A percentile compares a stretch with the other conserved stretches of the same genome.
Evolutionary conservation across 1,140 invertebrate species (phyloP).

Genomic region (Steinernema khuongi): DNA sequence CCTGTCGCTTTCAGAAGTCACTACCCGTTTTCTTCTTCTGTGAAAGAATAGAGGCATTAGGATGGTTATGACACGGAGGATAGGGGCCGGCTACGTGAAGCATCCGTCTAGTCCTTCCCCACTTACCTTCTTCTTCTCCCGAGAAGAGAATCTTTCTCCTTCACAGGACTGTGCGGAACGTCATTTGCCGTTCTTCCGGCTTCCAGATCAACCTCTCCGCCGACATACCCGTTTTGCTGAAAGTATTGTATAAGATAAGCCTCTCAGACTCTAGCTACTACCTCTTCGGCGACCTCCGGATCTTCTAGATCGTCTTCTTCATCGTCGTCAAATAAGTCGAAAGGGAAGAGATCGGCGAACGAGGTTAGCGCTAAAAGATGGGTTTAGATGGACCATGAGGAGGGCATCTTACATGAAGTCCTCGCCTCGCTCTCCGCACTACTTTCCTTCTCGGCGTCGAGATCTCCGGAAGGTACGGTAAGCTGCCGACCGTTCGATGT

Average conservation of each 20-base stretch:
- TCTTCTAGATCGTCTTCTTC: constrained; percentile 21
- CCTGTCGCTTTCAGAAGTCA: background rate
- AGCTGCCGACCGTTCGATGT: background rate
- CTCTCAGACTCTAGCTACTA: too few relatives aligned
- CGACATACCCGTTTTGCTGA: constrained; percentile 23
- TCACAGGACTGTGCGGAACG: background rate
- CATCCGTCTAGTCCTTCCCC: too few relatives aligned
- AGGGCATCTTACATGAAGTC: background rate
- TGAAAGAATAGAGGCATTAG: background rate
- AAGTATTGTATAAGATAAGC: too few relatives aligned
- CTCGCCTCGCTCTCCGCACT: constrained; percentile 9
- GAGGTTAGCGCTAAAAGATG: background rate
- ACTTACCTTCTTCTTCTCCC: constrained; percentile 21
- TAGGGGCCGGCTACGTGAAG: background rate
- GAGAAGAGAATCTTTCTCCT: constrained; percentile 16
- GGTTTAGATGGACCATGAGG: background rate
- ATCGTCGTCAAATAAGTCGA: constrained; percentile 23
- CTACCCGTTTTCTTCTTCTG: background rate
- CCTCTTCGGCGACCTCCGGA: constrained; percentile 3
- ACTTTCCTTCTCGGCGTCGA: background rate
- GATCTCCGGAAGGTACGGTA: background rate
- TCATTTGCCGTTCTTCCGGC: constrained; percentile 20
- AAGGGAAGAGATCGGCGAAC: background rate
- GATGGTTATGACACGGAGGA: background rate
- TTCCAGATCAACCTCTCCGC: constrained; percentile 18